phyloP scores from a whole-genome alignment of 1,140 invertebrate genomes.

The Paralvinella palmiformis region DNA sequence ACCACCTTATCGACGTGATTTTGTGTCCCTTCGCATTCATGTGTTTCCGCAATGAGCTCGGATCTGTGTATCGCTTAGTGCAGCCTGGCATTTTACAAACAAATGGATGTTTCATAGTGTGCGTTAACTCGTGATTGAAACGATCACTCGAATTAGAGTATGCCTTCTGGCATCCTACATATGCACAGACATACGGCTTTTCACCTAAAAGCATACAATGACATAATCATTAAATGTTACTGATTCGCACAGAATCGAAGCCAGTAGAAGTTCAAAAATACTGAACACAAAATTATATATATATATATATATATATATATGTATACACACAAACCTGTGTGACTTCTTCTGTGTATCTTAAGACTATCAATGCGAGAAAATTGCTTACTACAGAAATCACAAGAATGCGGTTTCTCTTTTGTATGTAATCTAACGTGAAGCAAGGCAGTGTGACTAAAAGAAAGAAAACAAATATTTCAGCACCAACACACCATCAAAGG shows the following conservation, averaged over 20 bases:
- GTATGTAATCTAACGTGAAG: constrained; percentile 84
- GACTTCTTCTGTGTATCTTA: constrained; percentile 81
- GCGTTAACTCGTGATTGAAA: constrained; percentile 95
- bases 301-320: no score
- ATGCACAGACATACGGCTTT: constrained; percentile 97
- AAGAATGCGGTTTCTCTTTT: constrained; percentile 81
- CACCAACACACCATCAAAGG: no score
- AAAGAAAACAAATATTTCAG: no score
- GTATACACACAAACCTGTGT: no score
- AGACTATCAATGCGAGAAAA: constrained; percentile 84
- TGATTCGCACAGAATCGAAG: no score
- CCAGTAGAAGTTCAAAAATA: no score
- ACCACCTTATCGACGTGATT: no score
- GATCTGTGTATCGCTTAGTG: constrained; percentile 93
- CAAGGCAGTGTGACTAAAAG: constrained; percentile 78
- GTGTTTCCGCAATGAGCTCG: constrained; percentile 90
- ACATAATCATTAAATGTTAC: no score
- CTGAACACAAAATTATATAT: no score
- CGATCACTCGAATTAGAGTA: constrained; percentile 98
- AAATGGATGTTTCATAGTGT: constrained; percentile 99
- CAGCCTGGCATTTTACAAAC: constrained; percentile 94
- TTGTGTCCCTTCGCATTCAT: constrained; percentile 63
- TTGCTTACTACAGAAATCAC: constrained; percentile 74
- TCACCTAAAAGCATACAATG: constrained; percentile 75
- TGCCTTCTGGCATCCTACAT: constrained; percentile 93